These are phyloP conservation scores for Cardiocondyla obscurior DNA, from an alignment of 1,140 invertebrate genomes.

Conservation along the genomic window DNA sequence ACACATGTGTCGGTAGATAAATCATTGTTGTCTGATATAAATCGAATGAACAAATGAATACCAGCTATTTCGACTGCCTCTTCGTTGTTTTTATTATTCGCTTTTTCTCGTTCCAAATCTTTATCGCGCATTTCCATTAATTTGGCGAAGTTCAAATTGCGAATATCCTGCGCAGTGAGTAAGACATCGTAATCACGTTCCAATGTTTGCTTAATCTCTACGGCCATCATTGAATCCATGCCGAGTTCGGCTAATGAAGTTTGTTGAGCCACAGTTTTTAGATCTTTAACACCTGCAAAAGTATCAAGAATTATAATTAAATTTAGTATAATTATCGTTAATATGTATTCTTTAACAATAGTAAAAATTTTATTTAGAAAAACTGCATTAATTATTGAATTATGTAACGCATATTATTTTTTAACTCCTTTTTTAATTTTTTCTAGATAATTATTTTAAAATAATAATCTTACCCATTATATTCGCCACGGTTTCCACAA, in stretches of 20 bases:
- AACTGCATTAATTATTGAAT: too few relatives aligned
- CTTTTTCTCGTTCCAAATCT: slow-evolving; percentile 65
- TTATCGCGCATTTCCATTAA: slow-evolving; percentile 82
- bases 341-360: not conserved
- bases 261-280: slow-evolving; percentile 86
- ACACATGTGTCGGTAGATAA: slow-evolving; percentile 70
- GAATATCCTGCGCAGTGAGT: slow-evolving; percentile 89
- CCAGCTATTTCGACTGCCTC: slow-evolving; percentile 53
- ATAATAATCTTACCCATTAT: slow-evolving; percentile 80
- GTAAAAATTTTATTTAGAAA: not conserved
- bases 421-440: not conserved
- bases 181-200: slow-evolving; percentile 90
- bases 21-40: slow-evolving; percentile 71
- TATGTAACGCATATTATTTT: not conserved
- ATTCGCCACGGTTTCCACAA: slow-evolving; percentile 82
- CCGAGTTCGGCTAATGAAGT: slow-evolving; percentile 90
- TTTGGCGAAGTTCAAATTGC: slow-evolving; percentile 85
- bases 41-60: slow-evolving; percentile 77
- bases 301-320: not conserved
- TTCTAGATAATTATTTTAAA: not conserved
- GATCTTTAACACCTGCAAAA: slow-evolving; percentile 80
- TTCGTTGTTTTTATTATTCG: not conserved
- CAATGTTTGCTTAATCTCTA: slow-evolving; percentile 91
- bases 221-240: slow-evolving; percentile 92
- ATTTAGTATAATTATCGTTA: not conserved